Percentiles rank a stretch among this genome's conserved stretches.
These are phyloP conservation scores for Cydia fagiglandana DNA, from an alignment of 1,140 invertebrate genomes.

Conservation along the genomic window DNA sequence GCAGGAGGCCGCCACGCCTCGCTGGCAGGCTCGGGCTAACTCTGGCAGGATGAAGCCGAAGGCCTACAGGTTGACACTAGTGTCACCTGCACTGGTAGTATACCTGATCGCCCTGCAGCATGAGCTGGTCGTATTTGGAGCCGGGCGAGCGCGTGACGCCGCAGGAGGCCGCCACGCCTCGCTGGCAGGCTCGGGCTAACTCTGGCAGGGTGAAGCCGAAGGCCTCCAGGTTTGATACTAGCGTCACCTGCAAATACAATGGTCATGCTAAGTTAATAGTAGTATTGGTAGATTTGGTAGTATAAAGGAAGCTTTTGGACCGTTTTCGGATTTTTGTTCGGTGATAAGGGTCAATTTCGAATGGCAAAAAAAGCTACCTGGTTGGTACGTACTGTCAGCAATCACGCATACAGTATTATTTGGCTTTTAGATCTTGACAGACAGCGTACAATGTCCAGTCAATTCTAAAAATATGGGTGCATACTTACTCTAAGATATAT, in stretches of 20 bases:
- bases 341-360: no score
- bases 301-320: no score
- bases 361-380: no score
- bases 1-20: slow-evolving; percentile 91
- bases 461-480: no score
- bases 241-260: slow-evolving; percentile 83
- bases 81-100: not conserved
- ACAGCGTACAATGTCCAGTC: no score
- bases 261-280: no score
- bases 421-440: no score
- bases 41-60: slow-evolving; percentile 90
- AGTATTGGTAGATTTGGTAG: no score
- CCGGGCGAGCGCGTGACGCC: slow-evolving; percentile 87
- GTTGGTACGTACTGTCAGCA: no score
- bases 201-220: slow-evolving; percentile 90
- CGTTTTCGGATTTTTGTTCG: no score
- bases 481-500: no score
- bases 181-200: slow-evolving; percentile 91
- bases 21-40: slow-evolving; percentile 91
- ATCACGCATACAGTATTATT: no score
- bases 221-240: slow-evolving; percentile 92
- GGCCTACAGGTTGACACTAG: slow-evolving; percentile 90
- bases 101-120: slow-evolving; percentile 96
- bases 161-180: slow-evolving; percentile 91
- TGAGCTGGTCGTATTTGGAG: slow-evolving; percentile 87